Conservation (phyloP, 2,888 invertebrate species). For the Epicampocera succincta region DNA sequence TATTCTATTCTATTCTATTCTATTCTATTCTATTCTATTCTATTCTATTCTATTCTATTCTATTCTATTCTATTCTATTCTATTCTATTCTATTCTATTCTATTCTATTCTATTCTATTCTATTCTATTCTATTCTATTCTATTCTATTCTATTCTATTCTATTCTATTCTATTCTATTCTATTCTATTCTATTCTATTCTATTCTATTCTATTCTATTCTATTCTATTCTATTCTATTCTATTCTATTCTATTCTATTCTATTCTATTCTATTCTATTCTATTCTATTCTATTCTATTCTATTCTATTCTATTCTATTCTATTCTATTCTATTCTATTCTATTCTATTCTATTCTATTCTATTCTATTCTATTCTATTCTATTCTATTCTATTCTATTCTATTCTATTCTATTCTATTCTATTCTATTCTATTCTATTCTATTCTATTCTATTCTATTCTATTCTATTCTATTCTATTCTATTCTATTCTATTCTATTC, state of each 20-base stretch:
- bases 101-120: conserved; percentile 41
- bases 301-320: conserved; percentile 34
- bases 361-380: conserved; percentile 33
- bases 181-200: conserved; percentile 45
- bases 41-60: conserved; percentile 36
- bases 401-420: conserved; percentile 48
- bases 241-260: conserved; percentile 40
- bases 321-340: conserved; percentile 38
- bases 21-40: conserved; percentile 28
- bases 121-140: conserved; percentile 27
- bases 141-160: conserved; percentile 31
- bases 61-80: conserved; percentile 35
- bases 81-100: conserved; percentile 46
- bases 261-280: conserved; percentile 38
- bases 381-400: conserved; percentile 46
- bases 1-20: conserved; percentile 36
- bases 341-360: conserved; percentile 47
- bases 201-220: conserved; percentile 41
- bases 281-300: conserved; percentile 25
- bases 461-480: conserved; percentile 43
- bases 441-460: conserved; percentile 48
- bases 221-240: conserved; percentile 45
- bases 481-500: conserved; percentile 21
- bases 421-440: conserved; percentile 48
- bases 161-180: conserved; percentile 41